Percentiles rank a stretch among this genome's conserved stretches.
Evolutionary conservation across 2,888 invertebrate species (phyloP).

Genomic region (Nomada hirtipes): DNA sequence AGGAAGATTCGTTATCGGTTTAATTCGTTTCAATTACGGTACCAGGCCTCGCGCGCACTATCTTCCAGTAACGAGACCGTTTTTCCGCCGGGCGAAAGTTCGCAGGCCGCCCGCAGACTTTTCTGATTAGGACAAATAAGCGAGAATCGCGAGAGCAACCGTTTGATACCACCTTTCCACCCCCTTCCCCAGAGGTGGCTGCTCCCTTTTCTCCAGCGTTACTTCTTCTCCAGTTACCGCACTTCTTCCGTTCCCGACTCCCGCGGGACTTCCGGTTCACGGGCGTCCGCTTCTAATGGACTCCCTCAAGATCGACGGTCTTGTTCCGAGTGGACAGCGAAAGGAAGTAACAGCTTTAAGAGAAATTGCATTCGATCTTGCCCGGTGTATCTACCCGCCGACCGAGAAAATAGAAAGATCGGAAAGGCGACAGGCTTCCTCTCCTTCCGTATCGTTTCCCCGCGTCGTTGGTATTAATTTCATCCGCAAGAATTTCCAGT

Average conservation of each 20-base stretch:
- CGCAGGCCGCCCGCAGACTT: not conserved
- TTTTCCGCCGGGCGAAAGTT: not conserved
- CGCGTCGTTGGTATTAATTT: constrained; percentile 59
- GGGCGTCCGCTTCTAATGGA: constrained; percentile 74
- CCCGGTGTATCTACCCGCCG: constrained; percentile 39
- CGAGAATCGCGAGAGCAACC: constrained; percentile 9
- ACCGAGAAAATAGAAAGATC: constrained; percentile 50
- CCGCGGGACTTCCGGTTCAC: constrained; percentile 76
- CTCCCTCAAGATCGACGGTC: constrained; percentile 68
- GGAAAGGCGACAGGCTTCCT: not conserved
- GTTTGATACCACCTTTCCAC: constrained; percentile 10
- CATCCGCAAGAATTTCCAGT: constrained; percentile 51
- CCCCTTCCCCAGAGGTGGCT: not conserved
- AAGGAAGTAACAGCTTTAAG: constrained; percentile 75
- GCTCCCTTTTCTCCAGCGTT: constrained; percentile 38
- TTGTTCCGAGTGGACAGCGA: constrained; percentile 67
- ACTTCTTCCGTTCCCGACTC: constrained; percentile 64
- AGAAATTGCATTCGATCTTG: constrained; percentile 77
- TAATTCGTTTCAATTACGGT: constrained; percentile 42
- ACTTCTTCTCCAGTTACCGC: constrained; percentile 45
- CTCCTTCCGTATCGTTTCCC: constrained; percentile 6
- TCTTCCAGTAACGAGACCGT: not conserved
- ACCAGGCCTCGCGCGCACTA: not conserved
- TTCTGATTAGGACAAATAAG: not conserved
- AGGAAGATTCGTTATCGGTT: constrained; percentile 43